phyloP scores from a whole-genome alignment of 2,888 invertebrate species.

The Drosophila borborema region DNA sequence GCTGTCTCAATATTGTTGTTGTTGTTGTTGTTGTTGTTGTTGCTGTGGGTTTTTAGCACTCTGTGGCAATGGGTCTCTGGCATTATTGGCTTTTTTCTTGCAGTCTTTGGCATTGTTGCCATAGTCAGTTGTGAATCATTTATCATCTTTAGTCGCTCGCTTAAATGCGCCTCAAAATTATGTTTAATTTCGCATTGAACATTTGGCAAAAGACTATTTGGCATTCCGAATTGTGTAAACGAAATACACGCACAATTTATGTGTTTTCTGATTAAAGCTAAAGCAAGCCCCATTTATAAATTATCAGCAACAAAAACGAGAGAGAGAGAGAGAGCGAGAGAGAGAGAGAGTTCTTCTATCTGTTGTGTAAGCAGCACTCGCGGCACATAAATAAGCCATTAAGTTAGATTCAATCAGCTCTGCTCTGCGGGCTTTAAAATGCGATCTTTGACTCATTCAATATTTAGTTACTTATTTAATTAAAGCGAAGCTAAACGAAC shows the following conservation, averaged over 20 bases:
- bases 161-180: constrained; percentile 64
- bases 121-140: constrained; percentile 53
- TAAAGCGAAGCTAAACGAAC: constrained; percentile 36
- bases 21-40: not conserved
- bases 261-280: constrained; percentile 34
- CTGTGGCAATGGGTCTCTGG: constrained; percentile 24
- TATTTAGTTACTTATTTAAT: constrained; percentile 47
- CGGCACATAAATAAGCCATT: constrained; percentile 20
- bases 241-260: constrained; percentile 33
- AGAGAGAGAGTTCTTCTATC: not conserved
- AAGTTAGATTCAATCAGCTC: constrained; percentile 2
- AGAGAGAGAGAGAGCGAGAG: not conserved
- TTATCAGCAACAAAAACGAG: not conserved
- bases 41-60: constrained; percentile 14
- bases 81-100: constrained; percentile 49
- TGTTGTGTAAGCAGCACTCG: not conserved
- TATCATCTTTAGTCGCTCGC: constrained; percentile 68
- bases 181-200: constrained; percentile 60
- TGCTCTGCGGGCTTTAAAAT: not conserved
- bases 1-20: constrained; percentile 46
- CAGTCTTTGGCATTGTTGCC: constrained; percentile 34
- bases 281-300: constrained; percentile 15
- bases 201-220: constrained; percentile 25
- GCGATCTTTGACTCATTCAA: not conserved
- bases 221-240: constrained; percentile 2